A percentile compares a stretch with the other conserved stretches of the same genome.
Conservation (phyloP, 2,797 vertebrate genomes). For the Neomorphus geoffroyi region DNA sequence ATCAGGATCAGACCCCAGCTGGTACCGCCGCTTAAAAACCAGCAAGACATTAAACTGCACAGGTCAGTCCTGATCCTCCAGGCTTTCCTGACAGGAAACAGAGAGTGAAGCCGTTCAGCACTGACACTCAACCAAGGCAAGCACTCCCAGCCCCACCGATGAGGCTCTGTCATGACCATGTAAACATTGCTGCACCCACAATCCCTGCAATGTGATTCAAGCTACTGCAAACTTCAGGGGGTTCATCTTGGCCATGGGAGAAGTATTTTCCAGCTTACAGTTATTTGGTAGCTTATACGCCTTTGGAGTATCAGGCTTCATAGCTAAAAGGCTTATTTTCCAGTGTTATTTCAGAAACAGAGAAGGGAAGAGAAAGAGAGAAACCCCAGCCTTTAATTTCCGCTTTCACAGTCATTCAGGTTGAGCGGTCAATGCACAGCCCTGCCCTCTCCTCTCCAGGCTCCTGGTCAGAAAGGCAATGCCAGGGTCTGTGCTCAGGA, state of each 20-base stretch:
- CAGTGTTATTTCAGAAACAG: conserved; percentile 66
- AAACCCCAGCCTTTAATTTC: conserved; percentile 26
- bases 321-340: conserved; percentile 33
- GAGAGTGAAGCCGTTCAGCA: not conserved
- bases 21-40: not conserved
- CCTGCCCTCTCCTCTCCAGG: not conserved
- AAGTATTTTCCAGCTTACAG: conserved; percentile 32
- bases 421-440: not conserved
- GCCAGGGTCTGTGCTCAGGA: not conserved
- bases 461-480: conserved; percentile 10
- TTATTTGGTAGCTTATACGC: conserved; percentile 48
- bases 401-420: not conserved
- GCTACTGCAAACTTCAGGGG: not conserved
- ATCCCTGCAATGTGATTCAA: not conserved
- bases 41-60: not conserved
- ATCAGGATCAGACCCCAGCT: not conserved
- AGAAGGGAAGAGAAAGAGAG: not conserved
- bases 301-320: conserved; percentile 20
- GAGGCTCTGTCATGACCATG: not conserved
- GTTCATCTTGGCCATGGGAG: not conserved
- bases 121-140: not conserved
- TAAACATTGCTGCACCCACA: not conserved
- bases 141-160: not conserved
- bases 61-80: not conserved
- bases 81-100: not conserved